Evolutionary conservation across 2,797 vertebrate species (phyloP), one percentile per base, ranked within the genome.

Genomic region (Acanthurus leucopareius): DNA sequence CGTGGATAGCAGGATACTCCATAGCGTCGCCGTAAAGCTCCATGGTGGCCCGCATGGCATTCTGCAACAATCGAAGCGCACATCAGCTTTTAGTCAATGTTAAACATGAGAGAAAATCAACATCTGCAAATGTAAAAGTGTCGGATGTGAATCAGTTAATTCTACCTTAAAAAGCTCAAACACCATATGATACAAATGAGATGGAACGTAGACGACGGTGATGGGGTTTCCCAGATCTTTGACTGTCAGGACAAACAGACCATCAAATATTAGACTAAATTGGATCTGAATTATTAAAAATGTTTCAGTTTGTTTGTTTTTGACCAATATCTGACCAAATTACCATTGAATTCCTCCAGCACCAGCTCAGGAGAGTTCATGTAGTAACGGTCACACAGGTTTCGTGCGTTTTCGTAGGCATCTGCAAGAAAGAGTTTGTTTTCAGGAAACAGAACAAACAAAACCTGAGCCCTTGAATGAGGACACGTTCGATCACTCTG

Each of bases 151-250:
- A 20, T 19, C 2, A 28, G 2, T 2, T 35, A 71, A 45, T 45
- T 70, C 57, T 91, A 99, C 98, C 97, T 99, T 99, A 92, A 99
- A 99, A 85, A 99, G 97, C 91, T 99, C 98, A 92, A 99, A 99
- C 88, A 99, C 95, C 98, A 99, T 99, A 86, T 99, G 98, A 93
- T 99, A 99, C 73, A 99, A 94, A 92, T 99, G 98, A 47, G 98
- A 99, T 14, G 98, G 98, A 71, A 99, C 97, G 42, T 99, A 99
- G 53, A 99, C 98, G 92, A 99, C 94, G 49, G 95, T 95, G 87
- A 97, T 92, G 54, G 96, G 96, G 38, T 96, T 96, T 56, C 87
- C 96, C 73, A 92, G 88, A 69, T 96, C 97, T 93, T 97, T 96
- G 73, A 77, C 98, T 98, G 93, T 53, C 80, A 10, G 80, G 58